These are phyloP conservation scores for Solenopsis invicta DNA, from an alignment of 1,140 invertebrate genomes.

Conservation along the genomic window DNA sequence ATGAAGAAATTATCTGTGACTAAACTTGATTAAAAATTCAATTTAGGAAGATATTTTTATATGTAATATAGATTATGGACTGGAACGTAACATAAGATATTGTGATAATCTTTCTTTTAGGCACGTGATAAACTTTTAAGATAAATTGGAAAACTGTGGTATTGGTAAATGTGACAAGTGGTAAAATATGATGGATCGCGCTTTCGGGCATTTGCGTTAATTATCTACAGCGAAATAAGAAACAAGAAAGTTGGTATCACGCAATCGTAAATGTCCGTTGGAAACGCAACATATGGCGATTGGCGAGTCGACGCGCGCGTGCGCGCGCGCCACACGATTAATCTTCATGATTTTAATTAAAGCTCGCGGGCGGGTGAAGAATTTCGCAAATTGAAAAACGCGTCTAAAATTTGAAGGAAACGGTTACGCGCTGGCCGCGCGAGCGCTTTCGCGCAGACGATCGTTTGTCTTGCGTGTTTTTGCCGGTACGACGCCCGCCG, in stretches of 20 bases:
- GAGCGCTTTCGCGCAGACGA: neutral
- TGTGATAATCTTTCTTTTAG: neutral
- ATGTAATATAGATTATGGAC: neutral
- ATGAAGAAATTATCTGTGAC: neutral
- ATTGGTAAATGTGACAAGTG: slow-evolving; percentile 4
- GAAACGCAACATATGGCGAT: slow-evolving; percentile 30
- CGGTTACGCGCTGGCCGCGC: neutral
- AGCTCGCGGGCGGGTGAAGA: slow-evolving; percentile 18
- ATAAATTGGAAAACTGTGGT: neutral
- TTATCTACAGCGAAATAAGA: slow-evolving; percentile 43
- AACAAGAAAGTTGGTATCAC: slow-evolving; percentile 22
- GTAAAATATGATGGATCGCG: slow-evolving; percentile 20
- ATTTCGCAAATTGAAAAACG: slow-evolving; percentile 63
- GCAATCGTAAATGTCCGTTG: slow-evolving; percentile 34
- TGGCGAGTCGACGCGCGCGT: neutral
- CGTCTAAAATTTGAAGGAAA: slow-evolving; percentile 56
- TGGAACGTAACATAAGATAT: neutral
- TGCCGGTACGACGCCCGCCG: neutral
- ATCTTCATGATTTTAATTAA: slow-evolving; percentile 65
- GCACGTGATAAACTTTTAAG: neutral
- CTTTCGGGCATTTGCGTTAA: slow-evolving; percentile 20
- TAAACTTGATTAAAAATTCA: no score
- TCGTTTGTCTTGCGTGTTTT: slow-evolving; percentile 55
- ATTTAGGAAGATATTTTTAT: neutral
- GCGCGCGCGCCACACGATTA: slow-evolving; percentile 26